These are phyloP conservation scores for Lasius fuliginosus DNA, from an alignment of 2,888 invertebrate genomes.

Conservation along the genomic window DNA sequence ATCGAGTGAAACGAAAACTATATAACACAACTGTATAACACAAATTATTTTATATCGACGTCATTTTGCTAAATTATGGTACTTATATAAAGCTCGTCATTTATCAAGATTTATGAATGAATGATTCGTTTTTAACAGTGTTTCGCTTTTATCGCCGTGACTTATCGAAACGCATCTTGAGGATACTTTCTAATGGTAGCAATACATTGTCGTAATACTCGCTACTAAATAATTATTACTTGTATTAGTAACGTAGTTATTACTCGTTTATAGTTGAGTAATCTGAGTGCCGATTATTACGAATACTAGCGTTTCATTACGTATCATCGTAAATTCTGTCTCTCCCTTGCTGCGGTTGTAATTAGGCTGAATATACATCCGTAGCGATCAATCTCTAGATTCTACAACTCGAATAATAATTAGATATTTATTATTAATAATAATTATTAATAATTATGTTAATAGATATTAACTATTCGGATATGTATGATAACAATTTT, in stretches of 20 bases:
- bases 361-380: conserved; percentile 3
- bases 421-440: not conserved
- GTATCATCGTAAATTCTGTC: conserved; percentile 2
- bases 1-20: not conserved
- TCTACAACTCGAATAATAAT: not conserved
- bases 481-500: not conserved
- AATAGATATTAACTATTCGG: not conserved
- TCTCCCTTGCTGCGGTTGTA: not conserved
- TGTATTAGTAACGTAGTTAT: conserved; percentile 20
- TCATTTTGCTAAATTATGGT: not conserved
- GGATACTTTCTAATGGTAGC: conserved; percentile 40
- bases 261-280: conserved; percentile 10
- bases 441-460: not conserved
- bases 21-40: not conserved
- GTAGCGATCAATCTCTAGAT: not conserved
- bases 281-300: conserved; percentile 15
- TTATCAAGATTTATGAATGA: not conserved
- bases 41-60: not conserved
- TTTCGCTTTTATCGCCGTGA: conserved; percentile 38
- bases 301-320: not conserved
- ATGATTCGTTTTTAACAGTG: not conserved
- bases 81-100: not conserved
- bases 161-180: conserved; percentile 28
- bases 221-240: conserved; percentile 36
- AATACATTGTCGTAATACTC: conserved; percentile 42